phyloP scores from a whole-genome alignment of 2,888 invertebrate species.

The Hypomecis punctinalis region DNA sequence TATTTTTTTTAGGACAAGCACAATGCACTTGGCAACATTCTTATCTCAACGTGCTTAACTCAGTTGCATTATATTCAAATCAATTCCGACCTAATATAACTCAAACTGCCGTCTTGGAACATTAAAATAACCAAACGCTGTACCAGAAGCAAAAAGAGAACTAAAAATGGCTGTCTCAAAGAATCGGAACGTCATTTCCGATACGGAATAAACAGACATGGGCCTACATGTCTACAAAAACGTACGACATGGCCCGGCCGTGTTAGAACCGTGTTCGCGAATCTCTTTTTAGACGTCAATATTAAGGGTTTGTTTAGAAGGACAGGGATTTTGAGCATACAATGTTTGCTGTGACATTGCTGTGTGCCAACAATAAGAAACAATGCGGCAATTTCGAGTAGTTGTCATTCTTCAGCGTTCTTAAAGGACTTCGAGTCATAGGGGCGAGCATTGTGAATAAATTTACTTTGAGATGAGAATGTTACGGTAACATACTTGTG shows the following conservation, averaged over 20 bases:
- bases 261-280: conserved; percentile 57
- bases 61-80: too few relatives aligned
- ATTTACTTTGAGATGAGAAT: too few relatives aligned
- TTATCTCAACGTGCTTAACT: too few relatives aligned
- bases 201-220: conserved; percentile 70
- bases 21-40: too few relatives aligned
- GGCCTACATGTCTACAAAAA: conserved; percentile 60
- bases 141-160: conserved; percentile 28
- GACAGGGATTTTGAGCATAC: neutral
- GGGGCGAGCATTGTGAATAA: too few relatives aligned
- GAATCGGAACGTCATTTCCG: conserved; percentile 53
- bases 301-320: conserved; percentile 1
- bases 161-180: conserved; percentile 36
- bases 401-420: too few relatives aligned
- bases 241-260: conserved; percentile 50
- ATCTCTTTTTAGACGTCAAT: conserved; percentile 26
- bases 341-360: neutral
- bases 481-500: too few relatives aligned
- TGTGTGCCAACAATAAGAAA: neutral
- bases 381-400: too few relatives aligned
- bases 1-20: too few relatives aligned
- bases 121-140: conserved; percentile 32
- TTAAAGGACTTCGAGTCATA: too few relatives aligned
- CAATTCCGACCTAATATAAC: conserved; percentile 10
- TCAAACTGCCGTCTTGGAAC: conserved; percentile 14